Percentiles rank a stretch among this genome's conserved stretches.
Evolutionary conservation across 2,888 invertebrate genomes (phyloP).

Genomic region (Deilephila porcellus): DNA sequence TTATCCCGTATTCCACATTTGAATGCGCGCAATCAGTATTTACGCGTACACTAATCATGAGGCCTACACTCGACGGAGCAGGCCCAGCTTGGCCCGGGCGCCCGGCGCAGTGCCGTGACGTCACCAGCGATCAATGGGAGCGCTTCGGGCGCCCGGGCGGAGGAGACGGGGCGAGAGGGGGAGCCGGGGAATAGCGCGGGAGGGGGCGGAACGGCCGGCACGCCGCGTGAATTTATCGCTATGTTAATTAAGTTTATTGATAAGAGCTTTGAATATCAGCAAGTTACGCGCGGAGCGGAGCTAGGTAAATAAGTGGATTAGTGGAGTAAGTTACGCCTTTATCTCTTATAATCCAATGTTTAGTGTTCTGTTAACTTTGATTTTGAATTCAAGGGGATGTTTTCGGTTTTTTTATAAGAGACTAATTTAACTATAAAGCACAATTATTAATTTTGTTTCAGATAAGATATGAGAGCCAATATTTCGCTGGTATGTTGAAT

Average conservation of each 20-base stretch:
- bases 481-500: too few species aligned
- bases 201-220: constrained; percentile 36
- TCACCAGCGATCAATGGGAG: constrained; percentile 75
- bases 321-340: constrained; percentile 6
- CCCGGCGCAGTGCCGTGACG: constrained; percentile 70
- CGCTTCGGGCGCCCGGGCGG: constrained; percentile 38
- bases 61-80: neutral
- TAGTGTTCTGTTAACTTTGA: neutral
- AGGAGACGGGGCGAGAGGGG: constrained; percentile 37
- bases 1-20: neutral
- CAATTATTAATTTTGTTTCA: too few species aligned
- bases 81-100: constrained; percentile 43
- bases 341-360: neutral
- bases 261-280: constrained; percentile 33
- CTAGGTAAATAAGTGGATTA: constrained; percentile 5
- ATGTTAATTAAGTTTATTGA: constrained; percentile 50
- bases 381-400: neutral
- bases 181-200: neutral
- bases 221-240: constrained; percentile 47
- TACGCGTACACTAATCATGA: neutral
- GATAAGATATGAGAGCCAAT: too few species aligned
- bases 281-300: constrained; percentile 6
- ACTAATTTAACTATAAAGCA: too few species aligned
- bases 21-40: neutral
- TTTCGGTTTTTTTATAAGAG: neutral